A percentile compares a stretch with the other conserved stretches of the same genome.
Conservation (phyloP, 2,888 invertebrate genomes). For the Trissolcus brochymenae region DNA sequence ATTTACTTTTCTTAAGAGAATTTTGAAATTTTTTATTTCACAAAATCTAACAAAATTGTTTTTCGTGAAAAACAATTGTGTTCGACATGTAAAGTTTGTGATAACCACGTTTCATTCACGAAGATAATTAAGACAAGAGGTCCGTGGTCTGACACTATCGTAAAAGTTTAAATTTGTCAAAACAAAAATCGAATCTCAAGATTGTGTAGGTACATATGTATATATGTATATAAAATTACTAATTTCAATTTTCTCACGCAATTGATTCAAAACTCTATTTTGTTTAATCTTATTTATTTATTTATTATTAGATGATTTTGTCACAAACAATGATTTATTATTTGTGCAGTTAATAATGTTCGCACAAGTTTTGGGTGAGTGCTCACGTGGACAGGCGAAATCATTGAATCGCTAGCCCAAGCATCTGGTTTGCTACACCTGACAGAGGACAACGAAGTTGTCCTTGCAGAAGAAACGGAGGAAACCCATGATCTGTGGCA, state of each 20-base stretch:
- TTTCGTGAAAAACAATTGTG: no score
- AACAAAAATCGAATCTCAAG: conserved; percentile 8
- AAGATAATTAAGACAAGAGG: no score
- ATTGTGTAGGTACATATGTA: no score
- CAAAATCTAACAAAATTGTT: no score
- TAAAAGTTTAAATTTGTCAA: not conserved
- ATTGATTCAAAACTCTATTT: not conserved
- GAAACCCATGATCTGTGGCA: conserved; percentile 69
- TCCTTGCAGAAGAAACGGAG: conserved; percentile 64
- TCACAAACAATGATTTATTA: not conserved
- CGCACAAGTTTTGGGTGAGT: conserved; percentile 12
- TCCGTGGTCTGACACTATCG: no score
- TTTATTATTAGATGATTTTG: no score
- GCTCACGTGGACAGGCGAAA: conserved; percentile 32
- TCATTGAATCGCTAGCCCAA: conserved; percentile 68
- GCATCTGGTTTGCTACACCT: conserved; percentile 67
- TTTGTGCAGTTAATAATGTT: conserved; percentile 15
- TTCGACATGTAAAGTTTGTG: no score
- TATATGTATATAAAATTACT: no score
- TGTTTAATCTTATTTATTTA: not conserved
- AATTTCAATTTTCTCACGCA: no score
- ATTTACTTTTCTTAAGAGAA: no score
- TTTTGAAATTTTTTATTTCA: no score
- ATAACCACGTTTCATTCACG: no score
- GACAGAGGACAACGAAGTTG: conserved; percentile 68